These are phyloP conservation scores for Brenthis daphne DNA, from an alignment of 2,888 invertebrate genomes.

Conservation along the genomic window DNA sequence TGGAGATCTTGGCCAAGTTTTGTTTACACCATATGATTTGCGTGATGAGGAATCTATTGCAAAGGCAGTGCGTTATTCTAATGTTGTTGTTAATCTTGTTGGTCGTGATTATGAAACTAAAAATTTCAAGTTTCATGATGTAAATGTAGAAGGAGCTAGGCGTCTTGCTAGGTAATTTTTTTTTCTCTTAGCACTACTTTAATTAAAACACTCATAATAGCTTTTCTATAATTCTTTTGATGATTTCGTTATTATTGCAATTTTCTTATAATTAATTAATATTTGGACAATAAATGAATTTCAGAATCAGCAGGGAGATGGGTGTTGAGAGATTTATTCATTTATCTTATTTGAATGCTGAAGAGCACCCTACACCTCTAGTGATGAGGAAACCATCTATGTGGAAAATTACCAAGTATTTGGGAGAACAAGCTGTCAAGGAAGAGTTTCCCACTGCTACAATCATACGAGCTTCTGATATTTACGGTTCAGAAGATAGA, in stretches of 20 bases:
- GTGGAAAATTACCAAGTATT: conserved; percentile 89
- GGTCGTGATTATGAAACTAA: conserved; percentile 96
- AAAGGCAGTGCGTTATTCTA: conserved; percentile 94
- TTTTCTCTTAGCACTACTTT: not conserved
- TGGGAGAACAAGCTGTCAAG: conserved; percentile 94
- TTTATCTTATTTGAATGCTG: conserved; percentile 92
- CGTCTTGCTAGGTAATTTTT: conserved; percentile 87
- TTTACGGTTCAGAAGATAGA: conserved; percentile 95
- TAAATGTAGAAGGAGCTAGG: conserved; percentile 92
- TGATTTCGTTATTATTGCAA: no score
- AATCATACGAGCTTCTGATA: conserved; percentile 95
- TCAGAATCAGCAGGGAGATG: conserved; percentile 83
- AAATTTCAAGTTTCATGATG: conserved; percentile 93
- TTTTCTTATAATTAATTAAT: not conserved
- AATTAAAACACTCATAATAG: no score
- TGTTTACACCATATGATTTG: conserved; percentile 93
- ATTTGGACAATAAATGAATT: conserved; percentile 32
- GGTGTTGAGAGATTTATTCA: conserved; percentile 97
- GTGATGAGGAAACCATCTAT: conserved; percentile 88
- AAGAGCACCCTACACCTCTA: conserved; percentile 85
- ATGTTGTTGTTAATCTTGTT: conserved; percentile 97
- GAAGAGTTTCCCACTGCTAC: conserved; percentile 98
- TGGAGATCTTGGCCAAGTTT: conserved; percentile 97
- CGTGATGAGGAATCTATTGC: conserved; percentile 92
- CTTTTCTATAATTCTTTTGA: no score